These are phyloP conservation scores for Odontomyia ornata DNA, from an alignment of 2,888 invertebrate species.

Conservation along the genomic window DNA sequence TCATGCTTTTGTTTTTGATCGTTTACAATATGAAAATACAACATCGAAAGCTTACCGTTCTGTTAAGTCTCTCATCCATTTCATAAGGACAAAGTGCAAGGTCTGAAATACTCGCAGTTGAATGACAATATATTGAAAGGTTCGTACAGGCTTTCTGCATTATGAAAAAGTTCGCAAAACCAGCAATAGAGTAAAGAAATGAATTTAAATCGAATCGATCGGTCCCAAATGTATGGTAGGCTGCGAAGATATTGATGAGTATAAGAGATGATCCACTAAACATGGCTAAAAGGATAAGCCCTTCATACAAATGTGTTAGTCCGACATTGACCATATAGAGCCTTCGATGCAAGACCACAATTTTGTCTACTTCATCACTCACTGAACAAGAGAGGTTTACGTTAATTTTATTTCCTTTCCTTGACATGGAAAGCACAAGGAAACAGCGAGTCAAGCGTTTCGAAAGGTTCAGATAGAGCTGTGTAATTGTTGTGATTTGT, in stretches of 20 bases:
- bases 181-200: not conserved
- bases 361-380: not conserved
- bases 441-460: not conserved
- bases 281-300: not conserved
- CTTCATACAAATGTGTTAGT: not conserved
- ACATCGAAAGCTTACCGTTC: too few relatives aligned
- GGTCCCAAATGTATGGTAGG: not conserved
- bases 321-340: not conserved
- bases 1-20: too few relatives aligned
- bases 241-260: not conserved
- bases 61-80: too few relatives aligned
- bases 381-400: not conserved
- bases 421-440: not conserved
- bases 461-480: not conserved
- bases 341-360: not conserved
- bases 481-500: not conserved
- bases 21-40: too few relatives aligned
- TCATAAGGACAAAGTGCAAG: too few relatives aligned
- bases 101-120: too few relatives aligned
- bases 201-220: not conserved
- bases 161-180: too few relatives aligned
- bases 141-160: too few relatives aligned
- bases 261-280: not conserved
- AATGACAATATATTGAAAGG: too few relatives aligned
- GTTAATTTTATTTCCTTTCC: not conserved